Conservation (phyloP, 2,113 vertebrate species). For the Glaucomys volans region DNA sequence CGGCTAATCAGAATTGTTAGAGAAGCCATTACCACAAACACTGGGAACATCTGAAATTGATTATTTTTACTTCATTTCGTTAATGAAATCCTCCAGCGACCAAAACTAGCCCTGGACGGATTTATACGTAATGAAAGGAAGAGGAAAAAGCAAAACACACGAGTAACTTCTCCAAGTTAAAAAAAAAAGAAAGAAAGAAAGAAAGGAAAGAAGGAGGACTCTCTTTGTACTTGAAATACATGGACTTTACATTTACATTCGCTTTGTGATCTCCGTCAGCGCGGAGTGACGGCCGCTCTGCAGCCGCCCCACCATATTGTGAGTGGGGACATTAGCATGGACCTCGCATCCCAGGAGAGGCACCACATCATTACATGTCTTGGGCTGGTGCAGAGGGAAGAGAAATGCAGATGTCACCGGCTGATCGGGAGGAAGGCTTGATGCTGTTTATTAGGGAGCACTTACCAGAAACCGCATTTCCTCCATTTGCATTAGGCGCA, state of each 20-base stretch:
- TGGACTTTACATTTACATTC: background rate
- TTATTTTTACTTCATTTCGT: constrained; percentile 86
- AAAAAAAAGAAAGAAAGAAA: background rate
- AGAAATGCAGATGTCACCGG: constrained; percentile 88
- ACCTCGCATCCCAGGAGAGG: constrained; percentile 84
- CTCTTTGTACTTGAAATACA: background rate
- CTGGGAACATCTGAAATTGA: constrained; percentile 87
- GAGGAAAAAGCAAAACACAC: background rate
- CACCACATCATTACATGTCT: constrained; percentile 89
- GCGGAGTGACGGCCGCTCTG: background rate
- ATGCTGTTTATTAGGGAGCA: constrained; percentile 88
- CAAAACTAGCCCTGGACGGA: constrained; percentile 41
- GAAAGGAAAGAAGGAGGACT: too few species aligned
- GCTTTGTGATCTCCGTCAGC: background rate
- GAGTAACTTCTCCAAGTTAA: background rate
- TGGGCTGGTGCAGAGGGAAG: constrained; percentile 85
- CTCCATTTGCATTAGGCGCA: constrained; percentile 84
- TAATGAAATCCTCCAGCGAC: constrained; percentile 86
- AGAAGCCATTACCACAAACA: constrained; percentile 87
- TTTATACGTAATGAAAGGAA: background rate
- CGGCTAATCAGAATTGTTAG: constrained; percentile 87
- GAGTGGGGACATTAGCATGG: constrained; percentile 84
- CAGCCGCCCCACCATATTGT: constrained; percentile 85
- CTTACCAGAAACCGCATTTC: constrained; percentile 88
- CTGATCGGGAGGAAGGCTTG: constrained; percentile 86